Evolutionary conservation across 2,888 invertebrate species (phyloP).

Genomic region (Leptinotarsa tumamoca): DNA sequence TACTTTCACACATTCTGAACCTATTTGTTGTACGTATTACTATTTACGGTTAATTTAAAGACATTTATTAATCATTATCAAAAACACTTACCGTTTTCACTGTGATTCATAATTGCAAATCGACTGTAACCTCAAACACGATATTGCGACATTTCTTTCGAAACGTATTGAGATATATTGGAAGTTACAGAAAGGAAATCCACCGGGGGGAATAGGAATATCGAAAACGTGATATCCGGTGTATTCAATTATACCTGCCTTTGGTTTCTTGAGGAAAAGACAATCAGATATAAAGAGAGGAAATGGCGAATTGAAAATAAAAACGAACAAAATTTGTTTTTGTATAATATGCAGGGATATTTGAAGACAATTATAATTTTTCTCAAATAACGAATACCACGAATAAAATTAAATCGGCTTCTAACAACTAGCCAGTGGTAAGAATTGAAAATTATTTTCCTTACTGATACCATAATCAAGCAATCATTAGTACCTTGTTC

Average conservation of each 20-base stretch:
- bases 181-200: not conserved
- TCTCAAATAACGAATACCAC: too few relatives aligned
- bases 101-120: not conserved
- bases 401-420: too few relatives aligned
- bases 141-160: not conserved
- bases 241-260: not conserved
- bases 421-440: too few relatives aligned
- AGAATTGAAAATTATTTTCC: too few relatives aligned
- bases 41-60: too few relatives aligned
- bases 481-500: too few relatives aligned
- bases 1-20: too few relatives aligned
- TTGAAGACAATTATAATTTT: too few relatives aligned
- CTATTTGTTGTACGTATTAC: too few relatives aligned
- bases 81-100: not conserved
- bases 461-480: too few relatives aligned
- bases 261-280: not conserved
- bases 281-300: too few relatives aligned
- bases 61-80: not conserved
- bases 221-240: conserved; percentile 2
- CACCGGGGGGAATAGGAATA: not conserved
- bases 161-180: not conserved
- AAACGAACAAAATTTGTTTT: not conserved
- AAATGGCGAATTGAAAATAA: not conserved
- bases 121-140: not conserved
- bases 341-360: too few relatives aligned